Evolutionary conservation across 2,888 invertebrate species (phyloP), one percentile per base, ranked within the genome.

Genomic region (Tinea trinotella): DNA sequence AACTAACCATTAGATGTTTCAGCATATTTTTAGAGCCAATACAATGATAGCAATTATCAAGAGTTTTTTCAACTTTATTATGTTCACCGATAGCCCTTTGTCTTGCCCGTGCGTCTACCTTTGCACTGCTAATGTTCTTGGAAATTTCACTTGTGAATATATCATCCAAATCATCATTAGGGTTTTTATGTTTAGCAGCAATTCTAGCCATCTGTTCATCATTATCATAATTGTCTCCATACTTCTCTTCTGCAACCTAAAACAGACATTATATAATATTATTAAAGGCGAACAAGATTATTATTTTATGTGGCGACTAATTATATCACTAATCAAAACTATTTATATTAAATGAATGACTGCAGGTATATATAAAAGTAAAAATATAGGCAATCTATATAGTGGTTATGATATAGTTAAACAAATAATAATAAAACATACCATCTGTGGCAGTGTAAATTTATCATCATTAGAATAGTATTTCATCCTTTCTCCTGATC

Each of bases 381-480:
- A 24, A 9, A 24, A 24, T 7, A 24, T 5, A 24, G 6, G 6
- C 24, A 24, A 24, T 7, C 24, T 24, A 24, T 7, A 9, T 9
- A 24, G 24, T 24, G 24, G 24, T 9, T 7, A 24, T 24, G 24
- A 24, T 24, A 24, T 24, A 5, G 9, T 24, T 7, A 7, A 44
- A 12, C 44, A 50, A 50, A 12, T 50, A 30, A 3, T 17, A 53
- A 35, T 17, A 13, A 18, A 24, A 67, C 71, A 76, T 74, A 91
- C 93, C 92, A 98, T 93, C 74, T 94, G 90, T 68, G 93, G 90
- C 34, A 98, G 88, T 54, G 93, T 91, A 74, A 93, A 92, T 69
- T 92, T 93, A 71, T 96, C 96, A 84, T 97, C 97, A 83, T 97
- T 95, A 2, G 93, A 91, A 82, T 95, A 97, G 79, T 96, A 96